Evolutionary conservation across 2,113 vertebrate species (phyloP).

Genomic region (human (Homo sapiens)): GRCh38 chr9:110479501-110480000

Average conservation of each 20-base stretch:
- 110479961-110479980: background rate
- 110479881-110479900: background rate
- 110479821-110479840: background rate
- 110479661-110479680: conserved; percentile 91
- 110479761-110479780: conserved; percentile 65
- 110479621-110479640: conserved; percentile 89
- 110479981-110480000: background rate
- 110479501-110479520: conserved; percentile 24
- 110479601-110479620: background rate
- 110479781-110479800: conserved; percentile 57
- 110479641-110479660: conserved; percentile 92
- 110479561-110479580: background rate
- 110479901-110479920: background rate
- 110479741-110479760: conserved; percentile 97
- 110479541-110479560: background rate
- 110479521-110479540: background rate
- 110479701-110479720: conserved; percentile 96
- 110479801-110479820: conserved; percentile 17
- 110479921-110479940: background rate
- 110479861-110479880: background rate
- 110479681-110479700: conserved; percentile 92
- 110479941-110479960: background rate
- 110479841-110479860: conserved; percentile 15
- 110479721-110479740: conserved; percentile 96
- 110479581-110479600: background rate